Base-by-base conservation (phyloP, 2,888 invertebrate genomes). In the Drosophila bunnanda region DNA sequence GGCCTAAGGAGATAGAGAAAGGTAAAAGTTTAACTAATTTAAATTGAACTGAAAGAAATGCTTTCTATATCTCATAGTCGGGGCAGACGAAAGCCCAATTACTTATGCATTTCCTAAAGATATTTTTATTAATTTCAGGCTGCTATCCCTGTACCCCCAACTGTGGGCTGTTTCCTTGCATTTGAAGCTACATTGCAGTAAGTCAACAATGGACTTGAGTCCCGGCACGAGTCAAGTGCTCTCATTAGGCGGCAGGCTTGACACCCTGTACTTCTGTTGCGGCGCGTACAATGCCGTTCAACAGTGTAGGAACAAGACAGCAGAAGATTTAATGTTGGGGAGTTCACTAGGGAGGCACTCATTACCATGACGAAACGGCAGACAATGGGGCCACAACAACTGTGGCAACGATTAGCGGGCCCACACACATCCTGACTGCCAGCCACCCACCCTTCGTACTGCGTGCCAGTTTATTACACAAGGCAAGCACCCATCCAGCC, bases 321-420 rank as follows among this genome's bases (percentile, higher is more conserved):
- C 12, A n/a, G 10, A 6, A 52, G 25, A 10, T 1, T 22, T 34
- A 30, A 9, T n/a, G 41, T 12, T n/a, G 50, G 61, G 25, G 30
- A n/a, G 20, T 28, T 17, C 20, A 13, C 10, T 15, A 8, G 36
- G 12, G 64, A 56, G 74, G 52, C 41, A 46, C 55, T 30, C 57
- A 85, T 88, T 85, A 71, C 86, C 81, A 85, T 85, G 86, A 79
- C 86, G 59, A 85, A 85, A 20, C 30, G 56, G 48, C 52, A 71
- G 67, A 54, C 76, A 76, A 60, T 60, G 34, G 55, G 77, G 69
- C 83, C 86, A 88, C 85, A 88, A 88, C 85, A 85, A 78, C 82
- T 68, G 84, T 54, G 77, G 76, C 73, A 80, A 59, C 87, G 76
- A 78, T 84, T 84, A 87, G 77, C 64, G 59, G 44, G 53, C 43